Base-by-base conservation (phyloP, 2,113 vertebrate species). In the Sardina pilchardus region DNA sequence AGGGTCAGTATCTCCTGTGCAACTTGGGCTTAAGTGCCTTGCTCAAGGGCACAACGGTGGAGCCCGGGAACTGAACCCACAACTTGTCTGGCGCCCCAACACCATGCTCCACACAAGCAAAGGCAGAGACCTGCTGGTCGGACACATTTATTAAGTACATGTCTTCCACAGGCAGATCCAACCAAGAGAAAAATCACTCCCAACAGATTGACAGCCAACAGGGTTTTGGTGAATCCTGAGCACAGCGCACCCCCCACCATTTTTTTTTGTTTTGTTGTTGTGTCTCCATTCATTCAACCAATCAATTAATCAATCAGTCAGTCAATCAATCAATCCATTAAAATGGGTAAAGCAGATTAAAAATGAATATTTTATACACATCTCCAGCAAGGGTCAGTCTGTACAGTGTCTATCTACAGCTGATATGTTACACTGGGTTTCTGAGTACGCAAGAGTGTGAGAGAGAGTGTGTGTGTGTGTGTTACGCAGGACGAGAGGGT, bases 401-500 rank as follows among this genome's bases (percentile, higher is more conserved):
- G 91, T 94, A 94, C 93, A 94, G 95, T 96, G 95, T 94, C 91
- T 93, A 93, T 94, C 93, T 95, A 91, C 93, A 94, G 88, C 86
- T 86, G 94, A 95, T 95, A 96, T 93, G 93, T 95, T 96, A 94
- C 92, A 94, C 86, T 88, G 71, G 30, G 71, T 34, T 42, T 78
- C 71, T 78, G 71, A 78, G 71, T 12, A 17, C 30, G 14, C 12
- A 10, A 36, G 26, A 78, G 71, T 16, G 12, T 78, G 71, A n/a
- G n/a, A n/a, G n/a, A 7, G 14, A 14, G 63, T 34, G 26, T 71
- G 53, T 34, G 53, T 47, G 14, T n/a, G 83, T 75, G 47, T 67
- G n/a, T n/a, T n/a, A 59, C 19, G 86, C 42, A 36, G 81, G 50
- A 3, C 0, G 10, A 14, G 30, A 3, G 71, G 71, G 34, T 10